Base-by-base conservation (phyloP, 2,113 vertebrate genomes). In the Gyps fulvus region DNA sequence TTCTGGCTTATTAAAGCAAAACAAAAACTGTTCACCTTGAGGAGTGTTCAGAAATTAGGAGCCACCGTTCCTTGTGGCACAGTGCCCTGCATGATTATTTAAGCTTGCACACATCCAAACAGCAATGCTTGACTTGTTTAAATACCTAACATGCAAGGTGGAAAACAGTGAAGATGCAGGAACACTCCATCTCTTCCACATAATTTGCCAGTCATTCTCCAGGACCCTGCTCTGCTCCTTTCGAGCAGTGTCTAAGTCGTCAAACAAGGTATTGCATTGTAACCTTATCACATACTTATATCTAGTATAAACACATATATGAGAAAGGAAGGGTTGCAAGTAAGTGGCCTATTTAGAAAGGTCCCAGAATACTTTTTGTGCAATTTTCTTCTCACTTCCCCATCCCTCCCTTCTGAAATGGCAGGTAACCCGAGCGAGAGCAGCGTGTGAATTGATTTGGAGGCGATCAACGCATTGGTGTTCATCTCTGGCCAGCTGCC, bases 391-490 rank as follows among this genome's bases (percentile, higher is more conserved):
- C 98, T 98, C 97, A 65, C 97, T 95, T 98, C 97, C 94, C 90
- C 57, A 79, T 96, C 83, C 87, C 73, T 82, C 93, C 92, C 95
- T 89, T 92, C 97, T 97, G 97, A 98, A 96, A 94, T 97, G 97
- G 97, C 97, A 98, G 97, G 98, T 97, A 97, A 97, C 95, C 92
- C 73, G 94, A 83, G 96, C 97, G 96, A 95, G 95, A 98, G 96
- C 95, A 95, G 97, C 89, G 94, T 98, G 98, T 89, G 97, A 98
- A 98, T 98, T 97, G 98, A 98, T 98, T 97, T 95, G 97, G 94
- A 98, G 95, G 94, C 85, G 93, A 98, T 98, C 98, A 82, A 95
- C 93, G 11, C 95, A 91, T 91, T 40, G 74, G 98, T 97, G 97
- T 95, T 96, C 96, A 90, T 98, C 97, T 97, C 92, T 42, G 91